These are phyloP conservation scores for Kryphioiulus occultus DNA, from an alignment of 2,888 invertebrate genomes.

Conservation along the genomic window DNA sequence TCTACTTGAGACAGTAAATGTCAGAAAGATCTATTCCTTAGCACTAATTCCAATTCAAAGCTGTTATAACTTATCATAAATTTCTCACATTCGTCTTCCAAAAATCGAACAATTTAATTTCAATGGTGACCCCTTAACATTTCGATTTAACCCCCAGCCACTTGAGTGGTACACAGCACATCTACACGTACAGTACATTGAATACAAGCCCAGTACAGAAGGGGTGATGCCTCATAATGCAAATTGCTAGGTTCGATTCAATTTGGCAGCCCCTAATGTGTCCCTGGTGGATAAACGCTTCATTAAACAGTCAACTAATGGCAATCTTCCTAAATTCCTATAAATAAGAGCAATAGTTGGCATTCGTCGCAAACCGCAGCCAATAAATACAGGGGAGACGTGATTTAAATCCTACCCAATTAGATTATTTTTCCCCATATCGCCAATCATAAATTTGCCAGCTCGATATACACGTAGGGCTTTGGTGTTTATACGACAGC, in stretches of 20 bases:
- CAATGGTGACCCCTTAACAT: too few relatives aligned
- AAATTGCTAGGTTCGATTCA: neutral
- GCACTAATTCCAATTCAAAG: too few relatives aligned
- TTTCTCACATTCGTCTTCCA: neutral
- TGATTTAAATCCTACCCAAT: neutral
- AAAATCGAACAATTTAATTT: too few relatives aligned
- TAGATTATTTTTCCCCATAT: neutral
- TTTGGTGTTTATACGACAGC: neutral
- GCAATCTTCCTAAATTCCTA: constrained; percentile 14
- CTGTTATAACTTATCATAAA: neutral
- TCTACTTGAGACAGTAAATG: too few relatives aligned
- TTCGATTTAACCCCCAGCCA: too few relatives aligned
- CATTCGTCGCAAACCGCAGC: neutral
- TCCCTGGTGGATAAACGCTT: neutral
- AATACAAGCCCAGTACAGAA: neutral
- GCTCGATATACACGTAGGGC: neutral
- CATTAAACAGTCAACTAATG: neutral
- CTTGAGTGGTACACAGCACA: too few relatives aligned
- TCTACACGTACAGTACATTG: neutral
- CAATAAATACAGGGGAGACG: neutral
- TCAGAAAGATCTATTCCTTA: too few relatives aligned
- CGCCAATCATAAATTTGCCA: neutral
- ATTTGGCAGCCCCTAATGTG: neutral
- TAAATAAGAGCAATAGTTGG: neutral
- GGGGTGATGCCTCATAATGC: neutral